Conservation (phyloP, 1,140 invertebrate species). For the Cataglyphis hispanica region DNA sequence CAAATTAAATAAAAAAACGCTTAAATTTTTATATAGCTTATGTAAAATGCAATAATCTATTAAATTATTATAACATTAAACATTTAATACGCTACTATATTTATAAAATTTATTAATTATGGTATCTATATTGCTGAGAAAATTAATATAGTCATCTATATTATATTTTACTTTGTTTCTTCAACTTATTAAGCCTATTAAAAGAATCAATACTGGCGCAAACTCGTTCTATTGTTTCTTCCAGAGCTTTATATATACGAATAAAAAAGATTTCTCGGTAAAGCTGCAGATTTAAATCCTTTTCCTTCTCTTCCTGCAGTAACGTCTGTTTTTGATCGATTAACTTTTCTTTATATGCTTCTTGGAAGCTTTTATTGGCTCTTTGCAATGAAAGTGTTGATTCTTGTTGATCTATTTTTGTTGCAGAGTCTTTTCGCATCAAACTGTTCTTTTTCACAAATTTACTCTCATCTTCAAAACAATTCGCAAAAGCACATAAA, state of each 20-base stretch:
- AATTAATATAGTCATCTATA: neutral
- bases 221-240: constrained; percentile 41
- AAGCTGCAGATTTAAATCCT: neutral
- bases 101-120: neutral
- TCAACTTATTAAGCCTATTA: constrained; percentile 52
- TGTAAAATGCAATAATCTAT: neutral
- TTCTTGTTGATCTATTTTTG: neutral
- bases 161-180: constrained; percentile 19
- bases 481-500: constrained; percentile 71
- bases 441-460: neutral
- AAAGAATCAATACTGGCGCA: constrained; percentile 70
- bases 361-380: neutral
- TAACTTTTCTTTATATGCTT: neutral
- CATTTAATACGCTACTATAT: neutral
- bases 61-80: constrained; percentile 12
- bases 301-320: no score
- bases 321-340: neutral
- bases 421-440: neutral
- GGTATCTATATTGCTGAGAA: neutral
- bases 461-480: constrained; percentile 73
- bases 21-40: neutral
- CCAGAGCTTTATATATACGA: constrained; percentile 66
- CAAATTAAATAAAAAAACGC: neutral
- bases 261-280: constrained; percentile 72
- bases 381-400: neutral